Conservation (phyloP, 2,113 vertebrate species). For the Solenodon paradoxus region DNA sequence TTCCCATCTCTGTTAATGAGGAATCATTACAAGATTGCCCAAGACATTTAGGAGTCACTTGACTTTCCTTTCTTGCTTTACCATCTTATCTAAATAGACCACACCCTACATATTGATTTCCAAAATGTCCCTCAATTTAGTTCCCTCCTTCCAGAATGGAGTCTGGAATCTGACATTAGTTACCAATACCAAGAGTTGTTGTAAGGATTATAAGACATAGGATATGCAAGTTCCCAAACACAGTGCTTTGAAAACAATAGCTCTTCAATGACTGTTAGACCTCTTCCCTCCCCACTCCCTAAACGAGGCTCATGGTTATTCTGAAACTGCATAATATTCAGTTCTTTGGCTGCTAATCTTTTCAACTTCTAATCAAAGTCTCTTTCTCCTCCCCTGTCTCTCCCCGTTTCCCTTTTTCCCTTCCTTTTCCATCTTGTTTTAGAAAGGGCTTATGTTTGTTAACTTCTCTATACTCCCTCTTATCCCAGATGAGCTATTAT, state of each 20-base stretch:
- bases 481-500: background rate
- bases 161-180: background rate
- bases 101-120: background rate
- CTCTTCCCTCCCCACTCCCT: background rate
- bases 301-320: background rate
- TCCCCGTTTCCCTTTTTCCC: background rate
- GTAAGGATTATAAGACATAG: background rate
- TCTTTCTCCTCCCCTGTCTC: background rate
- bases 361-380: background rate
- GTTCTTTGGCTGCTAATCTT: background rate
- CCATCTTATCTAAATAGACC: background rate
- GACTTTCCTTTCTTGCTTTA: background rate
- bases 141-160: background rate
- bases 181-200: background rate
- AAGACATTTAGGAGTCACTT: background rate
- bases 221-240: background rate
- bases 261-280: background rate
- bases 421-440: background rate
- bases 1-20: background rate
- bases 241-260: background rate
- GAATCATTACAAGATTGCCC: background rate
- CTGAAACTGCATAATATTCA: background rate
- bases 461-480: background rate
- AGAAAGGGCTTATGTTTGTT: background rate
- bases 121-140: background rate